These are phyloP conservation scores for Tiphia femorata DNA, from an alignment of 2,888 invertebrate species.

Conservation along the genomic window DNA sequence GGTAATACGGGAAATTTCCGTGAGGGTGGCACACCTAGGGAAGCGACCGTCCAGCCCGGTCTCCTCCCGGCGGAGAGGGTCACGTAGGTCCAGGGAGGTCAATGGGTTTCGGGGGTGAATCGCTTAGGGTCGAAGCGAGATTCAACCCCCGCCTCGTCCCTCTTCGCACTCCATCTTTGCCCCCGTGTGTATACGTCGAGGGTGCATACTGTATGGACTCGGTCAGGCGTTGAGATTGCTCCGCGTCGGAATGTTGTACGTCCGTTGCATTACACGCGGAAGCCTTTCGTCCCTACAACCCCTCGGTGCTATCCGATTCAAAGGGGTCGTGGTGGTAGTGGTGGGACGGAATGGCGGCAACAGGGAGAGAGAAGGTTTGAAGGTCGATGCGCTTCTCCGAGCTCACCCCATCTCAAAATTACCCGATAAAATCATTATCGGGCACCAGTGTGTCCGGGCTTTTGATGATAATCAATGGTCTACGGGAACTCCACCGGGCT, in stretches of 20 bases:
- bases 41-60: not conserved
- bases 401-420: too few species aligned
- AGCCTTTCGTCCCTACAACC: too few species aligned
- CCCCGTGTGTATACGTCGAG: not conserved
- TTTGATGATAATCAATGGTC: too few species aligned
- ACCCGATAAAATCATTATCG: too few species aligned
- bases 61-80: constrained; percentile 3
- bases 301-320: too few species aligned
- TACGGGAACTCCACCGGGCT: too few species aligned
- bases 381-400: too few species aligned
- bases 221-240: not conserved
- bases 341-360: too few species aligned
- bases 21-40: constrained; percentile 21
- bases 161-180: not conserved
- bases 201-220: not conserved
- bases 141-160: not conserved
- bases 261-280: too few species aligned
- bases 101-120: constrained; percentile 11
- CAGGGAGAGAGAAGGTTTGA: not conserved
- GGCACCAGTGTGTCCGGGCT: too few species aligned
- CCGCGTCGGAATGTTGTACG: not conserved
- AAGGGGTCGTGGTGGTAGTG: not conserved
- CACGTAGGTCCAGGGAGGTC: constrained; percentile 7
- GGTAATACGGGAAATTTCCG: constrained; percentile 24
- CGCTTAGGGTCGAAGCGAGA: not conserved